These are phyloP conservation scores for Drosophila hydei DNA, from an alignment of 1,140 invertebrate species.

Conservation along the genomic window DNA sequence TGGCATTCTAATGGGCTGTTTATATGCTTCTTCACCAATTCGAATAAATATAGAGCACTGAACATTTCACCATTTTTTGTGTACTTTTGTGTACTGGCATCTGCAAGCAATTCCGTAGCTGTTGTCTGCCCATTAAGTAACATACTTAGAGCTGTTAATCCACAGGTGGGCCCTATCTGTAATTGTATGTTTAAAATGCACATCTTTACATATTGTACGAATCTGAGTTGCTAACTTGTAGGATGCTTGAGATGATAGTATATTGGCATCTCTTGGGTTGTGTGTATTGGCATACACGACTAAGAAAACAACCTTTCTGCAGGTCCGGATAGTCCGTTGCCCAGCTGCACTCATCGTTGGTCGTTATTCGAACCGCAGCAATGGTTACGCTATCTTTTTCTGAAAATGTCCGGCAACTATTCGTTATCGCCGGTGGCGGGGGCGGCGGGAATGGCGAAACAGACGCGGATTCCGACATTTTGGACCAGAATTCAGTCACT, in stretches of 20 bases:
- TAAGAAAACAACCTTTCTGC: conserved; percentile 84
- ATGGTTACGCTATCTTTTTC: background rate
- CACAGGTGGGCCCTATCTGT: conserved; percentile 89
- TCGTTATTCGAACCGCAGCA: conserved; percentile 8
- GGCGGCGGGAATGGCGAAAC: conserved; percentile 58
- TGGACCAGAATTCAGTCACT: background rate
- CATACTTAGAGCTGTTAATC: conserved; percentile 92
- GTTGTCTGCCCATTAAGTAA: conserved; percentile 86
- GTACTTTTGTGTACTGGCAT: conserved; percentile 87
- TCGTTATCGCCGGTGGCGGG: background rate
- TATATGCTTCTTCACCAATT: conserved; percentile 50
- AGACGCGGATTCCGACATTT: conserved; percentile 43
- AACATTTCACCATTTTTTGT: conserved; percentile 94
- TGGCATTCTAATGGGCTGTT: conserved; percentile 25
- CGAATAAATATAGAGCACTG: conserved; percentile 88
- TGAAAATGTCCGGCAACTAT: background rate
- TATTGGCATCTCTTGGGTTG: conserved; percentile 64
- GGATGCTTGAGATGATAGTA: conserved; percentile 49
- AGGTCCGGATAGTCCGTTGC: conserved; percentile 83
- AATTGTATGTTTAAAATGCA: background rate
- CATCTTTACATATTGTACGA: background rate
- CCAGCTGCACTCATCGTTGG: conserved; percentile 81
- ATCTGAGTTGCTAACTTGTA: conserved; percentile 48
- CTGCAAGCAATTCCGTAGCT: conserved; percentile 86
- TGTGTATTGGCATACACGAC: conserved; percentile 80